Percentiles rank a stretch among this genome's conserved stretches.
These are phyloP conservation scores for Cyphomyrmex costatus DNA, from an alignment of 1,140 invertebrate species.

Conservation along the genomic window DNA sequence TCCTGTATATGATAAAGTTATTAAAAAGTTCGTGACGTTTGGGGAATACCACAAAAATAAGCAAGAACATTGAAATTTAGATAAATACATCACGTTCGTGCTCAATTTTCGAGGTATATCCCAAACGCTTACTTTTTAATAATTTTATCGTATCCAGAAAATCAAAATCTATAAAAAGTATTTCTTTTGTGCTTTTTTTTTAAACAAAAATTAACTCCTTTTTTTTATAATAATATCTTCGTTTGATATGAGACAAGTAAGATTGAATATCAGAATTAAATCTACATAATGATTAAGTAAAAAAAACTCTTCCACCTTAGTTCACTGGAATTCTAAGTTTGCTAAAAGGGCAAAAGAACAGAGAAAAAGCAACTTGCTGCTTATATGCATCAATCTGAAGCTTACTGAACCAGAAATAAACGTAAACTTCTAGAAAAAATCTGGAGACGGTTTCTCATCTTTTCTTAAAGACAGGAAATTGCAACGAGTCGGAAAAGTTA, in stretches of 20 bases:
- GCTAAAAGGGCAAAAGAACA: not conserved
- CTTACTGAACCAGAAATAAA: constrained; percentile 40
- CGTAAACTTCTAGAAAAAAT: constrained; percentile 54
- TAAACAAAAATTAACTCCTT: too few relatives aligned
- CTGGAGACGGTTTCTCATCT: constrained; percentile 30
- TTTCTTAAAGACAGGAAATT: constrained; percentile 38
- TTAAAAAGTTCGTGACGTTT: too few relatives aligned
- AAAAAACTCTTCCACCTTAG: constrained; percentile 41
- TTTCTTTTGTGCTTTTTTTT: too few relatives aligned
- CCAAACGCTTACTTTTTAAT: too few relatives aligned
- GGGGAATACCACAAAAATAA: too few relatives aligned
- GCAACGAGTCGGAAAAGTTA: constrained; percentile 24
- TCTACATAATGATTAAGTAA: constrained; percentile 55
- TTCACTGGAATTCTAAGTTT: constrained; percentile 29
- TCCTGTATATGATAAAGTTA: too few relatives aligned
- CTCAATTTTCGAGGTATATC: too few relatives aligned
- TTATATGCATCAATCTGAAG: constrained; percentile 1
- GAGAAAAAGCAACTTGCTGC: constrained; percentile 51
- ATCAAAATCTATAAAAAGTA: too few relatives aligned
- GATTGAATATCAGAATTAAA: constrained; percentile 20
- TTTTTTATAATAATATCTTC: too few relatives aligned
- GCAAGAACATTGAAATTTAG: too few relatives aligned
- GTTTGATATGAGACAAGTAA: not conserved
- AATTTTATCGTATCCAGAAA: too few relatives aligned
- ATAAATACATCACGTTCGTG: too few relatives aligned